These are phyloP conservation scores for Cynopterus sphinx DNA, from an alignment of 2,797 vertebrate genomes.

Conservation along the genomic window DNA sequence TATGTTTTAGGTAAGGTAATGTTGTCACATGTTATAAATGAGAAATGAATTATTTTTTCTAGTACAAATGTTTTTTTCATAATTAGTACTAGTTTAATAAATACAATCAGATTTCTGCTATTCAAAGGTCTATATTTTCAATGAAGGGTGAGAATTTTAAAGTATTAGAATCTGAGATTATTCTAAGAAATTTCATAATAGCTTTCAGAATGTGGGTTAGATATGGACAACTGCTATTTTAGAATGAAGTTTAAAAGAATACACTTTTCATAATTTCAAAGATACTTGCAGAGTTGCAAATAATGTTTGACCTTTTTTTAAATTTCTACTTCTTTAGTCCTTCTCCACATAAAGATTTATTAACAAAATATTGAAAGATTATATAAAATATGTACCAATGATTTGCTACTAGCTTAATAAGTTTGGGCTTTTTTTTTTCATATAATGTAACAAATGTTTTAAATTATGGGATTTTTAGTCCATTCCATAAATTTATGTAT, in stretches of 20 bases:
- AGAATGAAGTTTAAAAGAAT: constrained; percentile 1
- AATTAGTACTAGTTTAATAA: background rate
- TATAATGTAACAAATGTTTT: background rate
- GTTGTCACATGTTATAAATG: background rate
- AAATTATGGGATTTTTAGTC: background rate
- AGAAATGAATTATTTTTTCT: background rate
- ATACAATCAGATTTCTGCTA: background rate
- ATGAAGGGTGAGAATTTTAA: background rate
- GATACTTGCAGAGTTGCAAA: background rate
- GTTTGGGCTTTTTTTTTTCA: background rate
- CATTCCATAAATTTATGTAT: background rate
- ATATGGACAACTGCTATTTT: background rate
- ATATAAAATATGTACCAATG: background rate
- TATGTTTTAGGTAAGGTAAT: background rate
- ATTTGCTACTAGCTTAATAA: background rate
- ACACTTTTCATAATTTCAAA: background rate
- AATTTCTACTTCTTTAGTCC: background rate
- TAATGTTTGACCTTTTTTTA: background rate
- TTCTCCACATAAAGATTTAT: background rate
- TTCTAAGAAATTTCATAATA: constrained; percentile 1
- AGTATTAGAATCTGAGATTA: background rate
- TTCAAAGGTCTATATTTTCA: background rate
- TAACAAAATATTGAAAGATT: background rate
- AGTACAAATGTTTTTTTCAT: background rate
- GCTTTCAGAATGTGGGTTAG: background rate